These are phyloP conservation scores for Nestor notabilis DNA, from an alignment of 2,113 vertebrate species.

Conservation along the genomic window DNA sequence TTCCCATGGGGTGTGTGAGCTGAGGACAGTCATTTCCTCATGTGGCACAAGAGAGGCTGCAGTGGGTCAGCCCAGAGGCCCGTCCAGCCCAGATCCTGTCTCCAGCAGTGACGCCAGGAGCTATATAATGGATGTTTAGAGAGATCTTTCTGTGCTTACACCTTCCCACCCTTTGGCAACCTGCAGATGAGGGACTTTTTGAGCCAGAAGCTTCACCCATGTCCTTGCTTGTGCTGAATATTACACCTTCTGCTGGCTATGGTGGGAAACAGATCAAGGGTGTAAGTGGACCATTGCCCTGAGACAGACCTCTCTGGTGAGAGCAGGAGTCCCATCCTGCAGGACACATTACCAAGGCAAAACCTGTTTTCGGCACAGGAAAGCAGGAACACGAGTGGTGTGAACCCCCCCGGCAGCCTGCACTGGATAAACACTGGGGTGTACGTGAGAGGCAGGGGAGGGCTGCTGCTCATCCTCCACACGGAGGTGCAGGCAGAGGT, in stretches of 20 bases:
- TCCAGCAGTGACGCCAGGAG: neutral
- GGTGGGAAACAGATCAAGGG: neutral
- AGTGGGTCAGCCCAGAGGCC: neutral
- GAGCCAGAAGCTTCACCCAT: neutral
- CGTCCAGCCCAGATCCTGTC: neutral
- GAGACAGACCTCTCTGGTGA: neutral
- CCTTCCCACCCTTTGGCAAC: neutral
- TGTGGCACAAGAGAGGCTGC: neutral
- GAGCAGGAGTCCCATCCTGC: neutral
- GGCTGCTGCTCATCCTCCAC: neutral
- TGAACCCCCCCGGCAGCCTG: neutral
- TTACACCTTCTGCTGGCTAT: neutral
- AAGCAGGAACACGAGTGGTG: neutral
- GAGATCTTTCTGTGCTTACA: neutral
- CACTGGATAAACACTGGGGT: neutral
- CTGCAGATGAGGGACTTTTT: neutral
- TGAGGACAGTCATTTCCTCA: neutral
- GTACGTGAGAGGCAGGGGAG: neutral
- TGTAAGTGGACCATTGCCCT: neutral
- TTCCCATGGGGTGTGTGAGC: neutral
- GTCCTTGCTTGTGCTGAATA: neutral
- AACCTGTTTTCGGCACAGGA: neutral
- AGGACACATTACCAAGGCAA: neutral
- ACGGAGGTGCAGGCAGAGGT: neutral
- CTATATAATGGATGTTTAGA: neutral